Base-by-base conservation (phyloP, 2,113 vertebrate species). In the Triplophysa siluroides region DNA sequence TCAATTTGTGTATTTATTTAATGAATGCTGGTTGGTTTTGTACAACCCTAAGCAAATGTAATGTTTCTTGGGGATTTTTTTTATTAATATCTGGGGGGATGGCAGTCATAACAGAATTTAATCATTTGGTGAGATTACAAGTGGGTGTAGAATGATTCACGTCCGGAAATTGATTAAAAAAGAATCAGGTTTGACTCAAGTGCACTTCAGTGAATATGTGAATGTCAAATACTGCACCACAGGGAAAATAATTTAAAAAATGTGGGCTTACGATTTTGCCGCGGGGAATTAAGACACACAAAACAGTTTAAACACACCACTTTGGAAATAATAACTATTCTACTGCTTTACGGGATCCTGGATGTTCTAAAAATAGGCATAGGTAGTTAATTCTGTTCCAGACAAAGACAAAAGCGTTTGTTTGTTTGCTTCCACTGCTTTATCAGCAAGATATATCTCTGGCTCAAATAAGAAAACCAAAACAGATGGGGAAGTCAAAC, bases 41-140 rank as follows among this genome's bases (percentile, higher is more conserved):
- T 10, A 24, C 72, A 75, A 47, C 16, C 23, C 47, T 10, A 19
- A 52, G 56, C 41, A 43, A n/a, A 60, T 33, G 56, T 60, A 26
- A 61, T 26, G 47, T 26, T 50, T 23, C 69, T 33, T 19, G 50
- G 10, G 43, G 69, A 60, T 62, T n/a, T 75, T 78, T n/a, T 63
- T 14, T 64, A 43, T 67, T 9, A 78, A 76, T 83, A 45, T 73
- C n/a, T 73, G 68, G 16, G 58, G 68, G 58, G 58, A 24, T 45
- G 23, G 11, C 62, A 73, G 62, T 65, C 24, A 47, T 62, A 23
- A 47, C 23, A 4, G 23, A 64, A 9, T 73, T 66, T 41, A 65
- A 66, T 74, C 68, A 83, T 54, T 64, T 7, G 5, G 19, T 43
- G 67, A 83, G 66, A 80, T 78, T 81, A 66, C 41, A 13, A 77